Evolutionary conservation across 2,888 invertebrate species (phyloP), one percentile per base, ranked within the genome.

Genomic region (Scelioninae gen. 1): DNA sequence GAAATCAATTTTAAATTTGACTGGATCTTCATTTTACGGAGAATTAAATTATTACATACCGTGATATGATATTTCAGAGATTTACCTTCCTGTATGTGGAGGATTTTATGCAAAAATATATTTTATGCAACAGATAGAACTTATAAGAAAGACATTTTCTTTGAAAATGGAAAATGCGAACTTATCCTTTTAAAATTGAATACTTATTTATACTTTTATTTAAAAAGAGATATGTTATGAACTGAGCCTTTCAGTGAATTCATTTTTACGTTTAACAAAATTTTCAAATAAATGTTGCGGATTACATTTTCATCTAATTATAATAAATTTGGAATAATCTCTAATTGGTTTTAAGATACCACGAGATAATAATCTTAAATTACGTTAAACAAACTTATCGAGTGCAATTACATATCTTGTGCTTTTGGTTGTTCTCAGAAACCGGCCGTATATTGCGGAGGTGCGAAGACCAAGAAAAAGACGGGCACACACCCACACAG

Each of bases 381-480:
- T 16, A 31, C 32, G 15, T 53, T 47, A 60, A 71, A 47, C 23
- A 60, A 56, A 71, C 16, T 38, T 38, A 60, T 60, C 31, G 51
- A 72, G 55, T 32, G 31, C 45, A 74, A 74, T 74, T 74, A 63
- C 11, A 58, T 45, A 23, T 62, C 34, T 63, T 63, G 47, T 63
- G 29, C 55, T 47, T 76, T 68, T 76, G 58, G 32, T 51, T 53
- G 68, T 47, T 51, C 45, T 58, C 62, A 13, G 34, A 16, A 58
- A 15, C 49, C 9, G 32, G 38, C 34, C 31, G 15, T 40, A 43
- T 49, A 56, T 75, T 66, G 40, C 31, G 40, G 10, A 58, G 58
- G 65, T 51, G 58, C 7, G 65, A 75, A 75, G 55, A n/a, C 40
- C 31, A 58, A 74, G 66, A 76, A 68, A 66, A 68, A 68, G 66